Conservation (phyloP, 2,113 vertebrate species). For the Thalassarche chlororhynchos region DNA sequence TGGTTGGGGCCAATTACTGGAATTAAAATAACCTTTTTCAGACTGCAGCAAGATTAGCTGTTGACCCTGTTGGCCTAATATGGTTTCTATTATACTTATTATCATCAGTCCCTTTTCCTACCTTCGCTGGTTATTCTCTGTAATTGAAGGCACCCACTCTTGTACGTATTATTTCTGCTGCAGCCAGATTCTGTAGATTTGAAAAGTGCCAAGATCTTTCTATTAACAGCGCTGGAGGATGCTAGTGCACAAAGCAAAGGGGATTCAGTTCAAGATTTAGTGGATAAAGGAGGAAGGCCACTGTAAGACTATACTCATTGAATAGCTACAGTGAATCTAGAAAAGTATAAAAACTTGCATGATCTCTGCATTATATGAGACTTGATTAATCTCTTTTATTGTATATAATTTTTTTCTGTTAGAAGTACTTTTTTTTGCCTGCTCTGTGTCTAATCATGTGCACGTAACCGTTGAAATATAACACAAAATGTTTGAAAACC, state of each 20-base stretch:
- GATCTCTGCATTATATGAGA: neutral
- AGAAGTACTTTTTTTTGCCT: neutral
- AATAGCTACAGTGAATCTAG: neutral
- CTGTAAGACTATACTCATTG: neutral
- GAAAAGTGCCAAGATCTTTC: neutral
- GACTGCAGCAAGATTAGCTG: constrained; percentile 9
- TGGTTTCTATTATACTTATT: neutral
- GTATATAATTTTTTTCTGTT: neutral
- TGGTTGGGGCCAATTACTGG: constrained; percentile 26
- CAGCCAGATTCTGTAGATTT: neutral
- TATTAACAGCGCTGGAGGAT: neutral
- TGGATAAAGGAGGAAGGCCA: neutral
- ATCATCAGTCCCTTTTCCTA: neutral
- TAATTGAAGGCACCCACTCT: neutral
- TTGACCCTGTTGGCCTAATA: neutral
- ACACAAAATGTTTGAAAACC: neutral
- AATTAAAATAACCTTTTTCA: constrained; percentile 39
- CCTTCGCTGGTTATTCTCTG: neutral
- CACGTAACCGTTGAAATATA: fast-evolving
- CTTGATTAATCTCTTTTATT: neutral
- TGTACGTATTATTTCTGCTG: neutral
- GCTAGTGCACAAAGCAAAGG: neutral
- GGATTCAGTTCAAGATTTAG: neutral
- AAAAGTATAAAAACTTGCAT: neutral
- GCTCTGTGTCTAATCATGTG: neutral